Conservation (phyloP, 2,797 vertebrate genomes). For the Dromococcyx pavoninus region DNA sequence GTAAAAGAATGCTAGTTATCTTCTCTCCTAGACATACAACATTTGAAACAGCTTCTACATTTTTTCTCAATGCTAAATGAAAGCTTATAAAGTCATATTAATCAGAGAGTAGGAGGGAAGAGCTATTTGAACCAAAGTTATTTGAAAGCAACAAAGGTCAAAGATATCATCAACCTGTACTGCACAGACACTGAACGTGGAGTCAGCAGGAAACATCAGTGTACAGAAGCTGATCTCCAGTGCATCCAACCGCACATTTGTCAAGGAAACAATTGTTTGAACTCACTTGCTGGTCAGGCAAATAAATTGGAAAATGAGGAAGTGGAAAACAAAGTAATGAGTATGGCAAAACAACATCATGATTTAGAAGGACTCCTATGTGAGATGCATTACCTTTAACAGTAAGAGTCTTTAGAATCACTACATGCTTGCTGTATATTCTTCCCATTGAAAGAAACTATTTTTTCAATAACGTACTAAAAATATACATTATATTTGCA, state of each 20-base stretch:
- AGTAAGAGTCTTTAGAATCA: background rate
- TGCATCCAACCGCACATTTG: constrained; percentile 48
- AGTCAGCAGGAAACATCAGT: constrained; percentile 55
- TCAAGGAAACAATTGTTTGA: constrained; percentile 60
- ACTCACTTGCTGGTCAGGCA: constrained; percentile 52
- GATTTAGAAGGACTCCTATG: constrained; percentile 25
- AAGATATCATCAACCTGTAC: constrained; percentile 32
- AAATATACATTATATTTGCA: background rate
- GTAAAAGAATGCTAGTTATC: background rate
- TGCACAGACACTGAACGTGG: constrained; percentile 6
- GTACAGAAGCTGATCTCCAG: constrained; percentile 49
- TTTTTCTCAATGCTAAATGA: background rate
- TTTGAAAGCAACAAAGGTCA: constrained; percentile 43
- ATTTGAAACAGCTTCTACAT: background rate
- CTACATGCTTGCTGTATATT: background rate
- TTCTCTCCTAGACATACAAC: background rate
- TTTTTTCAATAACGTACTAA: background rate
- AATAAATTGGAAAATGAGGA: constrained; percentile 56
- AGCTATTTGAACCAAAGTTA: background rate
- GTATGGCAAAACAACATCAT: constrained; percentile 10
- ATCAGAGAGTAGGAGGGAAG: background rate
- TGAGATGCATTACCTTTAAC: background rate
- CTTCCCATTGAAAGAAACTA: background rate
- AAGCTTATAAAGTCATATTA: background rate
- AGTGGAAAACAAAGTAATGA: constrained; percentile 51